These are phyloP conservation scores for Psittacara wagleri DNA, from an alignment of 2,113 vertebrate genomes.

Conservation along the genomic window DNA sequence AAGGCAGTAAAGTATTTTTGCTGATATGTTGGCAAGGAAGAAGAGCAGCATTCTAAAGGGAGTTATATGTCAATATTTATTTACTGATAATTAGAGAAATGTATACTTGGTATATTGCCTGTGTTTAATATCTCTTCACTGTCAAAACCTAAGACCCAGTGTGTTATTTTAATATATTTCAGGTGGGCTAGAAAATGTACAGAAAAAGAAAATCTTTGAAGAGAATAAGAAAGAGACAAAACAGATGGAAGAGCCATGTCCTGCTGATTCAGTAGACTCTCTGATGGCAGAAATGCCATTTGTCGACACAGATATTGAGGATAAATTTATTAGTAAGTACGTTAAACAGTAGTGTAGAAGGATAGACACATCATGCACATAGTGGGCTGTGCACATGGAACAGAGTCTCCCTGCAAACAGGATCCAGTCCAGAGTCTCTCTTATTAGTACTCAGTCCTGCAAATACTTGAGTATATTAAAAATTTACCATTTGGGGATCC, in stretches of 20 bases:
- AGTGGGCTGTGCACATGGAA: too few relatives aligned
- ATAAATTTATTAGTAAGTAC: constrained; percentile 78
- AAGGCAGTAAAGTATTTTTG: neutral
- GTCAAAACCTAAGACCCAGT: neutral
- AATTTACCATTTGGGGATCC: neutral
- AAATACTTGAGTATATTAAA: neutral
- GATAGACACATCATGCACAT: too few relatives aligned
- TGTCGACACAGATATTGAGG: constrained; percentile 76
- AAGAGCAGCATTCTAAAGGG: neutral
- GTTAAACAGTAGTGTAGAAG: neutral
- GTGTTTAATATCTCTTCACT: neutral
- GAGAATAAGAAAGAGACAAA: constrained; percentile 16
- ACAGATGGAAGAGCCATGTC: constrained; percentile 13
- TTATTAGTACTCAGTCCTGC: neutral
- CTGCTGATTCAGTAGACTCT: neutral
- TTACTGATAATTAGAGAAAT: neutral
- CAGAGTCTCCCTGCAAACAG: neutral
- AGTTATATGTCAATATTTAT: neutral
- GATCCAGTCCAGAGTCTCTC: neutral
- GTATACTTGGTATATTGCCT: neutral
- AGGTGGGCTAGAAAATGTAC: constrained; percentile 53
- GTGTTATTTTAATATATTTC: constrained; percentile 43
- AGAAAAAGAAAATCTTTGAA: constrained; percentile 7
- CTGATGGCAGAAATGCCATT: constrained; percentile 84
- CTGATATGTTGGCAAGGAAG: neutral